Evolutionary conservation across 2,113 vertebrate species (phyloP).

Genomic region (Paraplagusia blochii): DNA sequence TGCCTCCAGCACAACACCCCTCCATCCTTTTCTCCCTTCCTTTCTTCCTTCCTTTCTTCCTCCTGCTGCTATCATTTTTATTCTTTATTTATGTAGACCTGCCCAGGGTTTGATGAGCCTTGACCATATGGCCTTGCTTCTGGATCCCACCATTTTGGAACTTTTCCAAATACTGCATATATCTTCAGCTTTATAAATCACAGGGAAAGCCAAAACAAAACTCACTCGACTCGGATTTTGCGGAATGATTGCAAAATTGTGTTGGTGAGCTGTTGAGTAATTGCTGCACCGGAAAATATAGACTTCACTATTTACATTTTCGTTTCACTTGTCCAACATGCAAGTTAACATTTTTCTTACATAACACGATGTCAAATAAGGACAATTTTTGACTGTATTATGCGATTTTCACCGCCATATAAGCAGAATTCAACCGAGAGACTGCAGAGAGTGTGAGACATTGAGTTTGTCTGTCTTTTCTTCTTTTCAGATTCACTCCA

Average conservation of each 20-base stretch:
- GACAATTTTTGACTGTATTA: too few species aligned
- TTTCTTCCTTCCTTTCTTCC: conserved; percentile 29
- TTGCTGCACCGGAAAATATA: background rate
- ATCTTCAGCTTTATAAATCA: conserved; percentile 50
- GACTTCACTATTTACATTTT: background rate
- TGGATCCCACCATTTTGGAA: conserved; percentile 61
- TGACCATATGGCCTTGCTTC: conserved; percentile 69
- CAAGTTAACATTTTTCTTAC: background rate
- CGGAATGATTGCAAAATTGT: conserved; percentile 4
- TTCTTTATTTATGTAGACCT: conserved; percentile 63
- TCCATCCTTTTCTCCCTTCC: conserved; percentile 21
- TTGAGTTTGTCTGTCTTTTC: conserved; percentile 32
- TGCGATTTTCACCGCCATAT: background rate
- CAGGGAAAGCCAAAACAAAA: conserved; percentile 20
- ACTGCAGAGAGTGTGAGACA: conserved; percentile 30
- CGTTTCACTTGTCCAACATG: conserved; percentile 8
- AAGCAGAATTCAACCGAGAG: conserved; percentile 9
- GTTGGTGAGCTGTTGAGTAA: background rate
- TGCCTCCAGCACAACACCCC: conserved; percentile 42
- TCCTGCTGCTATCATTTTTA: conserved; percentile 55
- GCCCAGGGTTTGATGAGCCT: conserved; percentile 67
- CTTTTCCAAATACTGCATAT: conserved; percentile 59
- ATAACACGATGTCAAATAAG: too few species aligned
- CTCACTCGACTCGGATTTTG: conserved; percentile 9
- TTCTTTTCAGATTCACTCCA: conserved; percentile 87